Percentiles rank a stretch among this genome's conserved stretches.
These are phyloP conservation scores for Campoplex nolae DNA, from an alignment of 2,888 invertebrate genomes.

Conservation along the genomic window DNA sequence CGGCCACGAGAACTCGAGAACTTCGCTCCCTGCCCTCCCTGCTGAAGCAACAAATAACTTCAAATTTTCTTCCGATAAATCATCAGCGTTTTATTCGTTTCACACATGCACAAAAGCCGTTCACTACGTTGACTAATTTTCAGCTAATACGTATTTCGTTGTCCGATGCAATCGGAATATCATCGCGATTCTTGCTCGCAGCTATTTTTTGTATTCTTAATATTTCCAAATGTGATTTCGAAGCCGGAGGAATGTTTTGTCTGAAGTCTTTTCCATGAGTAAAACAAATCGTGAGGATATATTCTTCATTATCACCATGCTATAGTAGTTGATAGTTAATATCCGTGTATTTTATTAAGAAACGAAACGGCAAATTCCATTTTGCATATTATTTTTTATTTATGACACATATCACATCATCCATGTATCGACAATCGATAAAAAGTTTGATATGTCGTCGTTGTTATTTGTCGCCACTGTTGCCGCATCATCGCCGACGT, in stretches of 20 bases:
- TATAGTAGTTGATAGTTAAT: background rate
- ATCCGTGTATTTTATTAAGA: background rate
- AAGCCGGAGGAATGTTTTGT: background rate
- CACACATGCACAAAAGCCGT: background rate
- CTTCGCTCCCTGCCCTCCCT: constrained; percentile 1
- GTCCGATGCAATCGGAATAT: background rate
- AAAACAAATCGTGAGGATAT: background rate
- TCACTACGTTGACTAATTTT: background rate
- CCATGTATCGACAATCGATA: constrained; percentile 4
- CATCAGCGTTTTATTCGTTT: background rate
- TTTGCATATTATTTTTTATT: background rate
- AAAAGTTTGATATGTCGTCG: background rate
- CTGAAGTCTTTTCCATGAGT: background rate
- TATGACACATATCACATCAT: background rate
- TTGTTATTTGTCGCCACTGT: background rate
- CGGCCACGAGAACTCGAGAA: background rate
- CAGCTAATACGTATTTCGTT: background rate
- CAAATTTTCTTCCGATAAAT: background rate
- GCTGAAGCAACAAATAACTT: background rate
- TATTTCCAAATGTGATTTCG: background rate
- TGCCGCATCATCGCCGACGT: too few relatives aligned
- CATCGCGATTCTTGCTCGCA: background rate
- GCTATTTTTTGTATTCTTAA: background rate
- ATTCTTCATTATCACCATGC: background rate
- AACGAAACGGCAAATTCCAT: background rate